These are phyloP conservation scores for Sebastes umbrosus DNA, from an alignment of 2,797 vertebrate species.

Conservation along the genomic window DNA sequence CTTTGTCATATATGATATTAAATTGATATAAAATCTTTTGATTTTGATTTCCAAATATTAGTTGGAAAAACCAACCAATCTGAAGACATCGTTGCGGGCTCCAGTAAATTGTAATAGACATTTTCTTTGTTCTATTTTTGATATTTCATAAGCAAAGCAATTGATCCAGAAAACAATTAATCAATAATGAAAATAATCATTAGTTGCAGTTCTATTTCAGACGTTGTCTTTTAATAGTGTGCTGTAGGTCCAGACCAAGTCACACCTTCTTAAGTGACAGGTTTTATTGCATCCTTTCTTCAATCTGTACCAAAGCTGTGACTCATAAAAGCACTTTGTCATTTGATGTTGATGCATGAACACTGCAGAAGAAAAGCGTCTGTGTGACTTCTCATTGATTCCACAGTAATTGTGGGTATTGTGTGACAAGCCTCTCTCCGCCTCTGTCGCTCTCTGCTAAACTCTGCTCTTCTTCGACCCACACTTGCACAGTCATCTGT, in stretches of 20 bases:
- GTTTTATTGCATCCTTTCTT: background rate
- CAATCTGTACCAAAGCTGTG: background rate
- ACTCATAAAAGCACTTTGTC: background rate
- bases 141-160: background rate
- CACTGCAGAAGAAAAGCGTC: background rate
- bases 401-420: slow-evolving; percentile 5
- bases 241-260: background rate
- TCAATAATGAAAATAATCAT: background rate
- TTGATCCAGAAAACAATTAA: background rate
- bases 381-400: background rate
- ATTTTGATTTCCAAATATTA: background rate
- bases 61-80: background rate
- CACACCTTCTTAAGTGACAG: background rate
- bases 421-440: slow-evolving; percentile 37
- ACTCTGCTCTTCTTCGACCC: slow-evolving; percentile 55
- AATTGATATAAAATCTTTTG: background rate
- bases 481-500: slow-evolving; percentile 67
- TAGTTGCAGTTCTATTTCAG: background rate
- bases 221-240: background rate
- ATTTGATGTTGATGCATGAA: background rate
- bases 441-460: slow-evolving; percentile 20
- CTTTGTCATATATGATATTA: background rate
- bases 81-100: background rate
- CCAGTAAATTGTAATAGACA: background rate
- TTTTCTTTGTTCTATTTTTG: background rate